Evolutionary conservation across 2,888 invertebrate genomes (phyloP).

Genomic region (Atrina japonica): DNA sequence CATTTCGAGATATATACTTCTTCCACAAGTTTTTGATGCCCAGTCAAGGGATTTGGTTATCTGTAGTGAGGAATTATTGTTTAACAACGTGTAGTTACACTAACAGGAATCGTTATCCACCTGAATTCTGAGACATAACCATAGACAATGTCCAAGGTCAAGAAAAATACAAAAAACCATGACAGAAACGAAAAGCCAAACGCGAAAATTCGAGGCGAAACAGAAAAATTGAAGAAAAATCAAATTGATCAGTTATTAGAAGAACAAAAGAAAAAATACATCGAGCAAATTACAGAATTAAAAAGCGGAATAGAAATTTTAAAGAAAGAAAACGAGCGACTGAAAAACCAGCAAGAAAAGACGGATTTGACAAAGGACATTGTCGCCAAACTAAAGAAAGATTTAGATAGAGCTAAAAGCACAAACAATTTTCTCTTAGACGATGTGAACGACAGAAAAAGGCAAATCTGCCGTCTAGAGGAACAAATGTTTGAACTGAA

Average conservation of each 20-base stretch:
- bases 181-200: conserved; percentile 13
- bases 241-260: conserved; percentile 30
- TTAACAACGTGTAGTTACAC: no score
- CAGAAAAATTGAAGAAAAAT: conserved; percentile 21
- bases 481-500: conserved; percentile 39
- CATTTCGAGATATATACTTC: no score
- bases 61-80: no score
- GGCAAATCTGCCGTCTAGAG: conserved; percentile 30
- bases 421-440: conserved; percentile 36
- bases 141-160: no score
- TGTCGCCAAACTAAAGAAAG: conserved; percentile 32
- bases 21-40: no score
- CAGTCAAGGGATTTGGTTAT: no score
- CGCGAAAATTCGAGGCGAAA: conserved; percentile 22
- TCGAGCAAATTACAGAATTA: conserved; percentile 37
- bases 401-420: conserved; percentile 32
- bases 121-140: no score
- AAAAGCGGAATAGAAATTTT: conserved; percentile 31
- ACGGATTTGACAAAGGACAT: conserved; percentile 25
- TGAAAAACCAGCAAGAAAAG: conserved; percentile 24
- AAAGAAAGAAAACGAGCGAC: conserved; percentile 38
- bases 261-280: conserved; percentile 26
- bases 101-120: no score
- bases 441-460: conserved; percentile 35
- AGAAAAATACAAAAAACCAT: conserved; percentile 15